Percentiles rank a stretch among this genome's conserved stretches.
These are phyloP conservation scores for Augiades crinisus DNA, from an alignment of 2,888 invertebrate species.

Conservation along the genomic window DNA sequence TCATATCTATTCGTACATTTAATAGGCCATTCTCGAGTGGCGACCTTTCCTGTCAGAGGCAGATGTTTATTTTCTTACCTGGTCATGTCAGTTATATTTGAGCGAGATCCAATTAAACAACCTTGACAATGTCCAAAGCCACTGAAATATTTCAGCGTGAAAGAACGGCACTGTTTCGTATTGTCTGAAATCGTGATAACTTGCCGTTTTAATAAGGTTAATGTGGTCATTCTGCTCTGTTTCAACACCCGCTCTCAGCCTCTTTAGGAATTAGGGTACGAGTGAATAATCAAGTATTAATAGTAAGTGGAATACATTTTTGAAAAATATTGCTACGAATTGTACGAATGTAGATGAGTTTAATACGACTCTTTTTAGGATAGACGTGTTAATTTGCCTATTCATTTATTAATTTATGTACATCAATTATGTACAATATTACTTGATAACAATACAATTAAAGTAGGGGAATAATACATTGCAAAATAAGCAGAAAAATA, in stretches of 20 bases:
- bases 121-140: slow-evolving; percentile 24
- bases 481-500: no score
- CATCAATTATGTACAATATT: no score
- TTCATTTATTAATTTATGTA: no score
- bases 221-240: neutral
- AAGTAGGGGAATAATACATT: no score
- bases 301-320: no score
- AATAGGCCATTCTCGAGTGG: slow-evolving; percentile 11
- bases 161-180: neutral
- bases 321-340: no score
- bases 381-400: no score
- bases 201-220: slow-evolving; percentile 14
- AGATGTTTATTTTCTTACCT: slow-evolving; percentile 26
- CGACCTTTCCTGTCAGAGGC: slow-evolving; percentile 26
- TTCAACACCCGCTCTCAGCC: neutral
- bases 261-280: slow-evolving; percentile 11
- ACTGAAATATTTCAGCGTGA: slow-evolving; percentile 19
- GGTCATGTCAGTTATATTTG: slow-evolving; percentile 26
- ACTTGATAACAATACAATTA: no score
- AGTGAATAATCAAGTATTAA: neutral
- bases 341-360: no score
- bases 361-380: no score
- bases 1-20: slow-evolving; percentile 18
- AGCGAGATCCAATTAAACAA: slow-evolving; percentile 27
- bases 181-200: slow-evolving; percentile 10